Evolutionary conservation across 2,113 vertebrate genomes (phyloP).

Genomic region (Eptesicus fuscus): DNA sequence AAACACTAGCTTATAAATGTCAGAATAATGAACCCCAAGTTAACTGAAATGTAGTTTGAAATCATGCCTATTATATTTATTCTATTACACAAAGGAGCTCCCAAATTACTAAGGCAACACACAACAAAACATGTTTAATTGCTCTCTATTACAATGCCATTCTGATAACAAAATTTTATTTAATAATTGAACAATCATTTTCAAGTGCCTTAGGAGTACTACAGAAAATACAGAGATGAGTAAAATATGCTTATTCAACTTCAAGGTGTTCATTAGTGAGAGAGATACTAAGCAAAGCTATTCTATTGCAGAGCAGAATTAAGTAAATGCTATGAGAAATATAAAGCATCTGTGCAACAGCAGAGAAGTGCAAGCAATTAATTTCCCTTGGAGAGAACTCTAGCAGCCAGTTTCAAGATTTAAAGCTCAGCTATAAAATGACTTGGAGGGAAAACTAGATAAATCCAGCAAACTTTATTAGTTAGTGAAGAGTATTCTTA

Average conservation of each 20-base stretch:
- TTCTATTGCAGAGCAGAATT: background rate
- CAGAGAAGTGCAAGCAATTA: background rate
- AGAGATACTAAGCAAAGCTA: background rate
- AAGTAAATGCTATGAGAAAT: background rate
- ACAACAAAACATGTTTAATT: constrained; percentile 21
- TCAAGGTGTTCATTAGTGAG: background rate
- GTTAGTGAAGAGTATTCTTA: background rate
- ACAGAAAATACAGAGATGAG: background rate
- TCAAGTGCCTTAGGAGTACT: background rate
- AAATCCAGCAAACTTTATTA: background rate
- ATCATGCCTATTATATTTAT: background rate
- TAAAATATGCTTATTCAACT: background rate
- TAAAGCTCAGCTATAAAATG: background rate
- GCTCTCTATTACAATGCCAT: background rate
- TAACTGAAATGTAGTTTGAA: constrained; percentile 1
- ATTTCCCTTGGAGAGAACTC: background rate
- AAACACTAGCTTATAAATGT: background rate
- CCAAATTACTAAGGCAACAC: background rate
- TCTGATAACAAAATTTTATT: constrained; percentile 1
- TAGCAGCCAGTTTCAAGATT: background rate
- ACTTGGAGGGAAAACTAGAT: background rate
- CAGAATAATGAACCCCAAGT: background rate
- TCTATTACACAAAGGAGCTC: background rate
- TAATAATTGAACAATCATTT: constrained; percentile 9
- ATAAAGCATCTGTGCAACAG: background rate